Conservation (phyloP, 2,113 vertebrate genomes). For the Amblyornis subalaris region DNA sequence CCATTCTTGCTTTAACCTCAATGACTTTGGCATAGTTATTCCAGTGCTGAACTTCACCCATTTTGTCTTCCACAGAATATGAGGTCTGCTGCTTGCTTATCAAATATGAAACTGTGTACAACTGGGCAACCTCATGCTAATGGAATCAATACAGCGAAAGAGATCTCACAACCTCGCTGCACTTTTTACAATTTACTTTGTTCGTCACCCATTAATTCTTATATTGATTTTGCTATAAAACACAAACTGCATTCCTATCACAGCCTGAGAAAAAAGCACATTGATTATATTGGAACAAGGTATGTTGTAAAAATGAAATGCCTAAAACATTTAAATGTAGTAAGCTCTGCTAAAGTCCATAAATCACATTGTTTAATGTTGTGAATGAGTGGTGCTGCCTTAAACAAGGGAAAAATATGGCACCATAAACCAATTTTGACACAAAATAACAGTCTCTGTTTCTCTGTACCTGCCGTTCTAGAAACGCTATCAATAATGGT, state of each 20-base stretch:
- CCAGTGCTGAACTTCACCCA: not conserved
- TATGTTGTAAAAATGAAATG: constrained; percentile 72
- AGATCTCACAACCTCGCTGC: constrained; percentile 6
- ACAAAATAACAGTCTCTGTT: constrained; percentile 58
- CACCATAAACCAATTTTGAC: constrained; percentile 69
- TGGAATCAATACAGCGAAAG: constrained; percentile 38
- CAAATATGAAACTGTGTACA: constrained; percentile 20
- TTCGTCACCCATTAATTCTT: constrained; percentile 73
- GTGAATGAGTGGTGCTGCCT: constrained; percentile 69
- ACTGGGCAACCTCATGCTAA: not conserved
- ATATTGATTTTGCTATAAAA: constrained; percentile 77
- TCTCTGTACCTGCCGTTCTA: constrained; percentile 55
- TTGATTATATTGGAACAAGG: constrained; percentile 76
- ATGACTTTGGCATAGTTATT: not conserved
- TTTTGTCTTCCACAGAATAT: not conserved
- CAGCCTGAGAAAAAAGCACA: constrained; percentile 56
- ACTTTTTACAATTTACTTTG: constrained; percentile 57
- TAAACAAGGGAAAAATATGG: constrained; percentile 73
- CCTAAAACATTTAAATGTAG: constrained; percentile 75
- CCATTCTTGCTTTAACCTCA: constrained; percentile 8
- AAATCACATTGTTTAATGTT: constrained; percentile 74
- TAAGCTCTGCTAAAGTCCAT: constrained; percentile 68
- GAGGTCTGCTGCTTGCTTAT: constrained; percentile 31
- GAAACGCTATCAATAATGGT: constrained; percentile 72
- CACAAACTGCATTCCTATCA: constrained; percentile 56